Evolutionary conservation across 2,113 vertebrate species (phyloP).

Genomic region (Plestiodon gilberti): DNA sequence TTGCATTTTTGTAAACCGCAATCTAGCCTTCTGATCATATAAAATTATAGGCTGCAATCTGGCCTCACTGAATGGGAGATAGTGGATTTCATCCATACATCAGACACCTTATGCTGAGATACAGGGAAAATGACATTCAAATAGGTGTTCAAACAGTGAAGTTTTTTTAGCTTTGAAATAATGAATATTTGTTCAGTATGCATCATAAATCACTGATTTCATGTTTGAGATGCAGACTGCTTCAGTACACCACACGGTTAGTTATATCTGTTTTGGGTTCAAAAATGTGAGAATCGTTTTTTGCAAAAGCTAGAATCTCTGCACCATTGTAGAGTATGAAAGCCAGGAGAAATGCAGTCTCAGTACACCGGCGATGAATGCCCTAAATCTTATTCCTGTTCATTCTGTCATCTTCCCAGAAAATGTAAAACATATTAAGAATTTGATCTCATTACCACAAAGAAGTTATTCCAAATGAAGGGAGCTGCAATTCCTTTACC

Average conservation of each 20-base stretch:
- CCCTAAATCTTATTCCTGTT: constrained; percentile 6
- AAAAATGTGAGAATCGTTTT: constrained; percentile 75
- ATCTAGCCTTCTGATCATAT: not conserved
- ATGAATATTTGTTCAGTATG: accelerated
- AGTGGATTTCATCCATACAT: not conserved
- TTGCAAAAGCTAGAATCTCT: constrained; percentile 55
- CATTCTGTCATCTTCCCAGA: constrained; percentile 21
- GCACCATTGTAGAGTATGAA: constrained; percentile 53
- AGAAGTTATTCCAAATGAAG: not conserved
- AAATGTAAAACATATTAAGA: constrained; percentile 39
- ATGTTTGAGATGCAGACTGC: not conserved
- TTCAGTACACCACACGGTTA: not conserved
- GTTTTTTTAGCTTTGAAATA: not conserved
- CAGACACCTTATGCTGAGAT: accelerated
- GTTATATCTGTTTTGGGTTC: constrained; percentile 11
- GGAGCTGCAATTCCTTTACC: not conserved
- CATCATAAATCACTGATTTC: not conserved
- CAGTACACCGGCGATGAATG: constrained; percentile 25
- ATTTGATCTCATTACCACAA: not conserved
- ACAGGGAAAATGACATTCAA: accelerated
- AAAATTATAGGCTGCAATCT: not conserved
- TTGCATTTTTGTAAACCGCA: not conserved
- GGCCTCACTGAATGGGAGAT: not conserved
- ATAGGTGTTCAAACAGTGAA: accelerated
- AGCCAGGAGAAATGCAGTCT: constrained; percentile 48